These are phyloP conservation scores for Trichopria drosophilae DNA, from an alignment of 2,888 invertebrate species.

Conservation along the genomic window DNA sequence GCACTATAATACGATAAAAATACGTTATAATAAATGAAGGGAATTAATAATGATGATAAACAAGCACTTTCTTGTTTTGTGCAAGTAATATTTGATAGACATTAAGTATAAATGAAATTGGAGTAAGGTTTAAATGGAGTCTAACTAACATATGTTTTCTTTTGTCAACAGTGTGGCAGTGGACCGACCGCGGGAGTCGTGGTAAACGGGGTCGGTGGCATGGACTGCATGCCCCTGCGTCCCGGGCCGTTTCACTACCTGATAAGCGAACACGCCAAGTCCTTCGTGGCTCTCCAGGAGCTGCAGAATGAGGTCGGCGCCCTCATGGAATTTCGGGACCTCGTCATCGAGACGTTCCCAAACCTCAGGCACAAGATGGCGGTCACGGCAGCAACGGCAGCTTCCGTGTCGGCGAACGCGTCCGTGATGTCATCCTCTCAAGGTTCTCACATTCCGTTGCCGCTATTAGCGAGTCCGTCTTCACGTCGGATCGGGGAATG, in stretches of 20 bases:
- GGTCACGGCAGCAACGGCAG: conserved; percentile 64
- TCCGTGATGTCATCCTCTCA: conserved; percentile 61
- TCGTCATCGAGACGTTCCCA: conserved; percentile 92
- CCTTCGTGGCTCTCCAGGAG: conserved; percentile 83
- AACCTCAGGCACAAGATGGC: conserved; percentile 87
- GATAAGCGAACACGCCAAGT: conserved; percentile 88
- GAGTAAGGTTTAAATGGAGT: not conserved
- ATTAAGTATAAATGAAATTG: not conserved
- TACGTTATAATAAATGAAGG: no score
- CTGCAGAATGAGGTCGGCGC: conserved; percentile 93
- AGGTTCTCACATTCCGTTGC: conserved; percentile 54
- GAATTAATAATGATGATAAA: no score
- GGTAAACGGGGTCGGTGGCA: conserved; percentile 61
- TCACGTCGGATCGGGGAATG: conserved; percentile 62
- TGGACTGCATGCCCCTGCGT: conserved; percentile 81
- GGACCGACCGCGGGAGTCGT: conserved; percentile 47
- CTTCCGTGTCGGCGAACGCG: conserved; percentile 44
- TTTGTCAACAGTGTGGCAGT: conserved; percentile 51
- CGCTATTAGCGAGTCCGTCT: conserved; percentile 50
- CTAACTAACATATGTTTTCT: conserved; percentile 1
- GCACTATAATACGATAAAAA: no score
- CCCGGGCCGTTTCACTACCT: conserved; percentile 79
- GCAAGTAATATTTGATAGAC: no score
- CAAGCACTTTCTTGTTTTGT: no score
- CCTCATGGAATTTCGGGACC: conserved; percentile 86